These are phyloP conservation scores for Tautogolabrus adspersus DNA, from an alignment of 2,113 vertebrate species.

Conservation along the genomic window DNA sequence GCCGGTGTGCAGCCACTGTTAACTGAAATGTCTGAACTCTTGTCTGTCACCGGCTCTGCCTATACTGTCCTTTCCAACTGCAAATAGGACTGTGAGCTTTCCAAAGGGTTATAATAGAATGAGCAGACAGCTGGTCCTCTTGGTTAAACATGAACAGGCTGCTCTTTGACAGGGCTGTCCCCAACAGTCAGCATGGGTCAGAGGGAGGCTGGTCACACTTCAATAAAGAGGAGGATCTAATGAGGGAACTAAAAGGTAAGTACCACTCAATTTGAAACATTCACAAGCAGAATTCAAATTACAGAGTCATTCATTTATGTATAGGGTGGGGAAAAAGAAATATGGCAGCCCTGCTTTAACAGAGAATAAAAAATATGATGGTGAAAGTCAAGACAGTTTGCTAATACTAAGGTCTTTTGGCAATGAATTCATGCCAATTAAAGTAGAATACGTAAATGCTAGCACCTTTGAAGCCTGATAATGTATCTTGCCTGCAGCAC, in stretches of 20 bases:
- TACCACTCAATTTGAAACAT: conserved; percentile 1
- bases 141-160: conserved; percentile 70
- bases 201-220: conserved; percentile 23
- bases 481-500: conserved; percentile 55
- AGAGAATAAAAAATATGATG: not conserved
- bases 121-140: conserved; percentile 56
- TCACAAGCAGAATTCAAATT: not conserved
- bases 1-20: conserved; percentile 21
- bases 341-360: not conserved
- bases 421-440: not conserved
- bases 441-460: conserved; percentile 24
- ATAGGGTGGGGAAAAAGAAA: not conserved
- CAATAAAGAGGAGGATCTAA: conserved; percentile 13
- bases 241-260: conserved; percentile 10
- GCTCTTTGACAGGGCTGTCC: conserved; percentile 57
- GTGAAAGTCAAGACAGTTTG: not conserved
- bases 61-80: conserved; percentile 24
- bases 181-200: conserved; percentile 35
- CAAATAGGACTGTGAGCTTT: conserved; percentile 47
- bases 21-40: conserved; percentile 11
- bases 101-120: conserved; percentile 55
- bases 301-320: not conserved
- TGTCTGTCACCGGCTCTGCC: conserved; percentile 32
- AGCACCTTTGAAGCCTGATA: conserved; percentile 55
- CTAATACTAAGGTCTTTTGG: not conserved